phyloP scores from a whole-genome alignment of 2,888 invertebrate genomes.

The Coremacera marginata region DNA sequence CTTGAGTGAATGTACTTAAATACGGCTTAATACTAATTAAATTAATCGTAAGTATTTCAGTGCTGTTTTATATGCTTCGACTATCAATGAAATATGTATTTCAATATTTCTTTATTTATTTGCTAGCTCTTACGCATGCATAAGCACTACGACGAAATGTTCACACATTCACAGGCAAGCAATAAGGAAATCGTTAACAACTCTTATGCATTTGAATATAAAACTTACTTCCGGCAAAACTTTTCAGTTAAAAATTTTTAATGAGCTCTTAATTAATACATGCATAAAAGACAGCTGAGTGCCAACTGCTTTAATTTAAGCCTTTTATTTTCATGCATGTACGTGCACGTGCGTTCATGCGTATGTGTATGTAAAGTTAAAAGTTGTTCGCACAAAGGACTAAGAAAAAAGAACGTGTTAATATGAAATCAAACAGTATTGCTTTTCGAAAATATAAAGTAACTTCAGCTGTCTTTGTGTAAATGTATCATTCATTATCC shows the following conservation, averaged over 20 bases:
- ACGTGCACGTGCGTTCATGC: background rate
- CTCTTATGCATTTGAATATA: background rate
- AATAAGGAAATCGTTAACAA: constrained; percentile 7
- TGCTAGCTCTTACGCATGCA: background rate
- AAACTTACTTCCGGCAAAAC: background rate
- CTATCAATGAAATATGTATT: no score
- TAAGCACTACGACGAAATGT: background rate
- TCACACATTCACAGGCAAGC: no score
- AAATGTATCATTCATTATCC: background rate
- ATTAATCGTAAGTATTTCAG: no score
- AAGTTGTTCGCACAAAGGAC: background rate
- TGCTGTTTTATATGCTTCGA: no score
- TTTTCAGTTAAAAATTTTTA: constrained; percentile 44
- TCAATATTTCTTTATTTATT: no score
- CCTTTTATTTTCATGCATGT: background rate
- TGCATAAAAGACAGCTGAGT: background rate
- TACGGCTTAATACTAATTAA: no score
- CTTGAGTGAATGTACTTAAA: no score
- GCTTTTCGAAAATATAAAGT: background rate
- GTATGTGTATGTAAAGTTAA: background rate
- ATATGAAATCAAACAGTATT: background rate
- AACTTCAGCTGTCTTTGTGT: background rate
- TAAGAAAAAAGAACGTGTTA: background rate
- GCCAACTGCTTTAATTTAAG: background rate
- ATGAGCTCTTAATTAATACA: constrained; percentile 41